Evolutionary conservation across 2,797 vertebrate genomes (phyloP), one percentile per base, ranked within the genome.

Genomic region (Cryptoprocta ferox): DNA sequence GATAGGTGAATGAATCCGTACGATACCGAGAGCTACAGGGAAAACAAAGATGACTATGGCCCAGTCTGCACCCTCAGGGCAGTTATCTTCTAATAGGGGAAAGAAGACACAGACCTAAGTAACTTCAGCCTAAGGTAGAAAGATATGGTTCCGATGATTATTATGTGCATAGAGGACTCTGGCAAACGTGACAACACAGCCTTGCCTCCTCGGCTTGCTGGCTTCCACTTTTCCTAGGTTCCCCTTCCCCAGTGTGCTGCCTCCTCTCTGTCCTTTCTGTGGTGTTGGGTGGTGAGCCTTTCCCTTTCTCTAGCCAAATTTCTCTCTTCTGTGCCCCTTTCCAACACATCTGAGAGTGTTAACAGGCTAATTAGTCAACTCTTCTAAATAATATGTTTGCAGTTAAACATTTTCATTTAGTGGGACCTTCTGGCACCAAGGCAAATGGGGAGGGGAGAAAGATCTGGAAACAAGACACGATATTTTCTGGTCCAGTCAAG

Each of bases 151-250:
- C 21, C 0, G 6, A 8, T 19, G 24, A 65, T 35, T 1, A 0
- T 32, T 5, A 0, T 0, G 6, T n/a, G 42, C 13, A 21, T 30
- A 5, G 10, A 12, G 53, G 53, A 11, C 42, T 21, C 87, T 3
- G 39, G n/a, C 26, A 39, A 42, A 6, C 0, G 6, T 2, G 63
- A 32, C 5, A 0, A 42, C 14, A 16, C 7, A 45, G 24, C 35
- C 8, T 2, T 24, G 6, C 50, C 37, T n/a, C 0, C 0, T 7
- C 2, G 5, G 35, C 61, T 93, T 0, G 0, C 83, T 35, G 79
- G 30, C 61, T 14, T 37, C 28, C 3, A 12, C 48, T 32, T 9
- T 14, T 2, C 42, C 11, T 2, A 4, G 32, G 4, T 3, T 42
- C 37, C 61, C 3, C 28, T 14, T n/a, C 70, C 18, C 48, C 39